Conservation (phyloP, 2,888 invertebrate species). For the Eucera pruinosa region DNA sequence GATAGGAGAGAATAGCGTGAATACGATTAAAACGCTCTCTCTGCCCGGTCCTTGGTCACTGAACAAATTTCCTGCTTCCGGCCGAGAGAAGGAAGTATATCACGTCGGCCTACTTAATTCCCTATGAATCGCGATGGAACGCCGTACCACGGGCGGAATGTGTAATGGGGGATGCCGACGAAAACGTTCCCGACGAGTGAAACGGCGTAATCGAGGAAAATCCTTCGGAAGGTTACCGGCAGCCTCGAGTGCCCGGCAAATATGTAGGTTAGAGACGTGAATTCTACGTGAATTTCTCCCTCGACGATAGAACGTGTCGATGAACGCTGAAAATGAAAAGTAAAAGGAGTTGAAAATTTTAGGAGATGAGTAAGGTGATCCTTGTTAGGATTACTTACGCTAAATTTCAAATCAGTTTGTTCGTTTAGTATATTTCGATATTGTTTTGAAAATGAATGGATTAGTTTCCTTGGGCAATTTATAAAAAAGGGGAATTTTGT, state of each 20-base stretch:
- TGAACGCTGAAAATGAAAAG: conserved; percentile 2
- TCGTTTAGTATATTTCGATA: no score
- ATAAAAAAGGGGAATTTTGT: no score
- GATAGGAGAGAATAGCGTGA: conserved; percentile 49
- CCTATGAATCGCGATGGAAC: conserved; percentile 51
- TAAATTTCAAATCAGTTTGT: no score
- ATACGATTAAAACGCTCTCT: conserved; percentile 33
- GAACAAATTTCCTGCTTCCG: conserved; percentile 66
- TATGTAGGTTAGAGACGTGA: conserved; percentile 29
- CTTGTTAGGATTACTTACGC: neutral
- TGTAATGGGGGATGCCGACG: conserved; percentile 33
- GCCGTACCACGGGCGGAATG: conserved; percentile 32
- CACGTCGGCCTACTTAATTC: conserved; percentile 57
- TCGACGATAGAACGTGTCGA: neutral
- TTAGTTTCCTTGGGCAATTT: no score
- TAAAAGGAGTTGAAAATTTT: neutral
- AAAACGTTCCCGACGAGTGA: conserved; percentile 16
- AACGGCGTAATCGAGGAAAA: conserved; percentile 51
- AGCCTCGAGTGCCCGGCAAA: conserved; percentile 20
- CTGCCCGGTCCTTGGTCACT: conserved; percentile 36
- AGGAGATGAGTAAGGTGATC: neutral
- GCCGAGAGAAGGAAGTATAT: conserved; percentile 46
- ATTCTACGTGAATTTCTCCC: conserved; percentile 13
- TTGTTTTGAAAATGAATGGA: no score
- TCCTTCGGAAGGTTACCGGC: conserved; percentile 18